Conservation (phyloP, 64 coral and sea anemone genomes). For the Actinia tenebrosa region DNA sequence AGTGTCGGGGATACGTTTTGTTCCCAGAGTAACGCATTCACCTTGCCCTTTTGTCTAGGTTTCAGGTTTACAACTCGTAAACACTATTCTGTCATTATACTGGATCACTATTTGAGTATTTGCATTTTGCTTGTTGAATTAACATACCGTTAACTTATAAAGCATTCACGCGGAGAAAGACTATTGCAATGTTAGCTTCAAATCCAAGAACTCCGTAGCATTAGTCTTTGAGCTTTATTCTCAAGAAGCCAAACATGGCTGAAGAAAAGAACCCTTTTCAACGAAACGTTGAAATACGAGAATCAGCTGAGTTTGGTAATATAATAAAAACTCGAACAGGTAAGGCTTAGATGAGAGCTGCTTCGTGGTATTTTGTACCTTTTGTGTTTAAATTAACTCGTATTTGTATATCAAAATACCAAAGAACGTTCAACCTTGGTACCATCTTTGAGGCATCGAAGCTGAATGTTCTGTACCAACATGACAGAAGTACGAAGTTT, state of each 20-base stretch:
- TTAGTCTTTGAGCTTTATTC: background rate
- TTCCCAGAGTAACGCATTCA: background rate
- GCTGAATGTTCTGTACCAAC: background rate
- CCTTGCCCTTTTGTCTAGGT: background rate
- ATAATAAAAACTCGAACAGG: conserved; percentile 18
- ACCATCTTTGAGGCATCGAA: background rate
- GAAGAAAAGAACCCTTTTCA: conserved; percentile 3
- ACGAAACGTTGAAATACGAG: background rate
- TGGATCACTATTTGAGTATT: background rate
- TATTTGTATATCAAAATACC: background rate
- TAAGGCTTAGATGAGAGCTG: background rate
- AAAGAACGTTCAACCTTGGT: background rate
- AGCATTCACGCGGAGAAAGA: background rate
- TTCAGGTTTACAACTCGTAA: background rate
- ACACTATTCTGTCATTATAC: background rate
- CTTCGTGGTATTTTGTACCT: background rate
- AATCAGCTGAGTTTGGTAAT: conserved; percentile 1
- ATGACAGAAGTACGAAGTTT: background rate
- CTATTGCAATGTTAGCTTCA: background rate
- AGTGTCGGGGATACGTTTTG: background rate
- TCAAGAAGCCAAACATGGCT: background rate
- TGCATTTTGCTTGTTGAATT: background rate
- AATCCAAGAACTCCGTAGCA: background rate
- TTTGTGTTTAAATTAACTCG: background rate
- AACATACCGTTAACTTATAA: background rate